phyloP scores from a whole-genome alignment of 2,888 invertebrate species.

The Tupiocoris notatus region DNA sequence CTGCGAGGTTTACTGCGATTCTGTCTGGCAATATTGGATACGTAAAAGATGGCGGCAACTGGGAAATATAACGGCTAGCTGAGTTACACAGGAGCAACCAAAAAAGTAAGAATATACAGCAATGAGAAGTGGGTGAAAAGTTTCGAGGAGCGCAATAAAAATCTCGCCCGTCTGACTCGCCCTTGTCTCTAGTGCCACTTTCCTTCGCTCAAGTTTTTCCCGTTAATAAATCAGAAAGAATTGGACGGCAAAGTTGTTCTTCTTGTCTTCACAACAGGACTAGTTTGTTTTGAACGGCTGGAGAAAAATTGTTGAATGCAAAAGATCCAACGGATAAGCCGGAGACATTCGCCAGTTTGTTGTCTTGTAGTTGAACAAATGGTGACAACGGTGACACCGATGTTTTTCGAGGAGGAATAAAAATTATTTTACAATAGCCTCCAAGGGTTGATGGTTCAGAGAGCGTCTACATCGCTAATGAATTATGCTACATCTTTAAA shows the following conservation, averaged over 20 bases:
- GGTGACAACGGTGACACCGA: background rate
- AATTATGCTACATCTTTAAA: no score
- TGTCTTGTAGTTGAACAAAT: background rate
- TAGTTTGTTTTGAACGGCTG: background rate
- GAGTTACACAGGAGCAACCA: background rate
- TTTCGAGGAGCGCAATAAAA: background rate
- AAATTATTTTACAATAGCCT: background rate
- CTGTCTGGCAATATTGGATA: background rate
- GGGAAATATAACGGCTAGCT: background rate
- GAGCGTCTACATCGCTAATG: no score
- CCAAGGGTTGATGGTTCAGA: no score
- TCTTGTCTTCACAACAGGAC: background rate
- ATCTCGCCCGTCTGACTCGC: background rate
- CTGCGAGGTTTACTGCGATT: background rate
- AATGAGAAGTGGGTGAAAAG: background rate
- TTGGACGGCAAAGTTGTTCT: background rate
- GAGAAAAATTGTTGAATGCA: background rate
- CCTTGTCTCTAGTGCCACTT: background rate
- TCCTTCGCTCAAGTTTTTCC: conserved; percentile 1
- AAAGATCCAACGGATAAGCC: background rate
- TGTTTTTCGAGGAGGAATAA: background rate
- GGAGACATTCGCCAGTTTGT: background rate
- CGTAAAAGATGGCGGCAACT: background rate
- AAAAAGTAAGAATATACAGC: no score
- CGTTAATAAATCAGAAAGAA: background rate